Percentiles rank a stretch among this genome's conserved stretches.
These are phyloP conservation scores for Cynaeus angustus DNA, from an alignment of 2,888 invertebrate genomes.

Conservation along the genomic window DNA sequence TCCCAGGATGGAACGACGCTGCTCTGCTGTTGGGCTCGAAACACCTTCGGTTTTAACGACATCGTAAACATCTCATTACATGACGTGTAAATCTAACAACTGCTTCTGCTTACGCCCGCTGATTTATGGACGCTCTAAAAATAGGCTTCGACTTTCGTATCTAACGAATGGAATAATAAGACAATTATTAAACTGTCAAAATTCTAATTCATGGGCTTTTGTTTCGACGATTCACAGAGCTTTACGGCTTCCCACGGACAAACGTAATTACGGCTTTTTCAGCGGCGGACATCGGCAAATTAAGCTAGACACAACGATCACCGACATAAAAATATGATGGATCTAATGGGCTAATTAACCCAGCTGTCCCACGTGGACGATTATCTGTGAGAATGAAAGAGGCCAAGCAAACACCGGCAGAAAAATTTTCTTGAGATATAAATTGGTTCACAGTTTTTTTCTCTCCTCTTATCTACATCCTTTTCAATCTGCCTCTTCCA, in stretches of 20 bases:
- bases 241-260: constrained; percentile 44
- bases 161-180: constrained; percentile 49
- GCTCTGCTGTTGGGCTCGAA: constrained; percentile 51
- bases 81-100: constrained; percentile 63
- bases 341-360: constrained; percentile 4
- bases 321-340: constrained; percentile 1
- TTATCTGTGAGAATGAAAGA: no score
- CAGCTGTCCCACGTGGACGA: not conserved
- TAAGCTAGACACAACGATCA: constrained; percentile 3
- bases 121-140: constrained; percentile 58
- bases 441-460: no score
- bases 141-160: constrained; percentile 48
- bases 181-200: constrained; percentile 57
- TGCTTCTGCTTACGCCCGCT: constrained; percentile 59
- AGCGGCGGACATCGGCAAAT: constrained; percentile 19
- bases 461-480: no score
- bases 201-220: constrained; percentile 55
- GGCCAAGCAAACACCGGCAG: no score
- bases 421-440: no score
- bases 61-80: constrained; percentile 65
- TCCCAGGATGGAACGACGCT: constrained; percentile 44
- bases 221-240: constrained; percentile 56
- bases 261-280: constrained; percentile 20
- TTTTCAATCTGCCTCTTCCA: no score
- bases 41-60: constrained; percentile 64